phyloP scores from a whole-genome alignment of 2,797 vertebrate species.

The Sciurus vulgaris region DNA sequence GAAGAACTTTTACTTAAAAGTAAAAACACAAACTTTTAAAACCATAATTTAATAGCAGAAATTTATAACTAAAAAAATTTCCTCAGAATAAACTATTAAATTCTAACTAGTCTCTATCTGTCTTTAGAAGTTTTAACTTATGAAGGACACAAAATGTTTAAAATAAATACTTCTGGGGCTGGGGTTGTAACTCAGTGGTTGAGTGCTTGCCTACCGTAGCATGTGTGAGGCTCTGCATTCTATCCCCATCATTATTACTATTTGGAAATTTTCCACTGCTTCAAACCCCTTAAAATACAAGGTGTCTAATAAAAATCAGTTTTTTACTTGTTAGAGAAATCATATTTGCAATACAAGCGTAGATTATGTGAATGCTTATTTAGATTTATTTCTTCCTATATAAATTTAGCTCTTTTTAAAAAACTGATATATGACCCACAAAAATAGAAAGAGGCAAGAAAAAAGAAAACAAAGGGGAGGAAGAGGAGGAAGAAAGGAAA shows the following conservation, averaged over 20 bases:
- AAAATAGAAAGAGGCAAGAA: neutral
- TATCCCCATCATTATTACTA: neutral
- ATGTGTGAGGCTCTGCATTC: neutral
- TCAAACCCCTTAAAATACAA: slow-evolving; percentile 41
- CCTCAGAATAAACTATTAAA: slow-evolving; percentile 21
- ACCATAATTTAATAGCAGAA: slow-evolving; percentile 32
- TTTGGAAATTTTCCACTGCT: neutral
- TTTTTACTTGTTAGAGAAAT: slow-evolving; percentile 23
- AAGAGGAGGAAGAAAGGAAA: neutral
- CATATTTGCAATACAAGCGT: neutral
- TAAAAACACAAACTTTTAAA: slow-evolving; percentile 64
- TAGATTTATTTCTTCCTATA: slow-evolving; percentile 40
- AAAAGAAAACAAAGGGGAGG: neutral
- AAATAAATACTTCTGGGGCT: neutral
- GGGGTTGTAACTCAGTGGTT: neutral
- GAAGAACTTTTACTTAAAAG: slow-evolving; percentile 60
- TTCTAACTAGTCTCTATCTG: neutral
- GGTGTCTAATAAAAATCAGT: neutral
- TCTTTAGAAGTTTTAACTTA: slow-evolving; percentile 52
- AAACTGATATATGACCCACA: neutral
- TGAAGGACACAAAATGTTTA: neutral
- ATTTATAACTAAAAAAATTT: slow-evolving; percentile 55
- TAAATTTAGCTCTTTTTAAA: slow-evolving; percentile 46
- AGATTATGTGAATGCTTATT: slow-evolving; percentile 11
- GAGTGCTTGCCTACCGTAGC: neutral